Base-by-base conservation (phyloP, 2,888 invertebrate genomes). In the Drosophila acutilabella region DNA sequence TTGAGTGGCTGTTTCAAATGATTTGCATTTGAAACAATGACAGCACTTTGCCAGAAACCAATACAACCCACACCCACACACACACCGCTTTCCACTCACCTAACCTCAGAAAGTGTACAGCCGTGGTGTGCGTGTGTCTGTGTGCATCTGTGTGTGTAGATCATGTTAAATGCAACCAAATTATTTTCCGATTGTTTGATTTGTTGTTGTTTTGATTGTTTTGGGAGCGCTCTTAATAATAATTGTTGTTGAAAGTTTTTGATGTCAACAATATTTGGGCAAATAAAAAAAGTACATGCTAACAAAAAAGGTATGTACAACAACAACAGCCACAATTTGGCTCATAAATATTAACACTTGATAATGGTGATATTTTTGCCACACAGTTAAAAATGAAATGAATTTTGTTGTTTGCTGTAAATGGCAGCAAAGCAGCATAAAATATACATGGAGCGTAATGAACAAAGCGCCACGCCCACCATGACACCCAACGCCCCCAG, bases 1-100 rank as follows among this genome's bases (percentile, higher is more conserved):
- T 70, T 82, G 78, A 80, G 82, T 78, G 78, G 75, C 75, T 69
- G 67, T 64, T 80, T 77, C 54, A 52, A 64, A 64, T 83, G 85
- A 83, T 85, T 82, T 85, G 82, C 82, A 83, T 85, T 78, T 71
- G 80, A 72, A 85, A 85, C 86, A 83, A 85, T 85, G 80, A 74
- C 72, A 73, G 71, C 64, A 48, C 64, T 84, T 68, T 66, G 81
- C 71, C 73, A 71, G 78, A 67, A 64, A 67, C 58, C 50, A 47
- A 41, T 67, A 52, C 56, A 52, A 50, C 45, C 23, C 69, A 36
- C 45, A 62, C 56, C 18, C 23, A 23, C 48, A 33, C 33, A 18
- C 18, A 11, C 36, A 36, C 36, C 13, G 13, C 36, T 36, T 36
- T 36, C 13, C 36, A 36, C 36, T 36, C 13, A 14, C 36, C 45